These are phyloP conservation scores for Discoglossus pictus DNA, from an alignment of 2,797 vertebrate species.

Conservation along the genomic window DNA sequence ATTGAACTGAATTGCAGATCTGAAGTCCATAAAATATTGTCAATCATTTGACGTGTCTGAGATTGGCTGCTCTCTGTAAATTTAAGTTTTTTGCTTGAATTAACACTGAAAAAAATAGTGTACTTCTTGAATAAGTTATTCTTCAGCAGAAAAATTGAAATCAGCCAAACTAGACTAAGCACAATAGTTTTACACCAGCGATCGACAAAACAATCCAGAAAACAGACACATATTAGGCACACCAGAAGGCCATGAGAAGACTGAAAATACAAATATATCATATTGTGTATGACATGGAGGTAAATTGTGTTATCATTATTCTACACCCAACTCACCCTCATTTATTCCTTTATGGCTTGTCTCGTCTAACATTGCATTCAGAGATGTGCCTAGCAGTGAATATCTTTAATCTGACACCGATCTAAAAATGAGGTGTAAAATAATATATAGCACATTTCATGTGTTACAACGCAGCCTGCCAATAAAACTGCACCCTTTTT, in stretches of 20 bases:
- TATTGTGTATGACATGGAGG: not conserved
- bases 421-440: no score
- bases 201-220: constrained; percentile 28
- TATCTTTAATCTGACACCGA: no score
- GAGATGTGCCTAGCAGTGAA: no score
- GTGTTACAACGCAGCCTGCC: no score
- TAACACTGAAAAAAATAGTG: constrained; percentile 12
- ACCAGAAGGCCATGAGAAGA: constrained; percentile 3
- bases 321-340: not conserved
- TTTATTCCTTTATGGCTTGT: no score
- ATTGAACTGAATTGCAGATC: constrained; percentile 5
- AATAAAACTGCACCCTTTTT: no score
- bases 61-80: constrained; percentile 26
- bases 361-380: no score
- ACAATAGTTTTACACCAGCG: constrained; percentile 37
- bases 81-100: constrained; percentile 39
- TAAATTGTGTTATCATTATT: constrained; percentile 34
- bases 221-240: not conserved
- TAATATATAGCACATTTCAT: no score
- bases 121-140: constrained; percentile 33
- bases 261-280: constrained; percentile 32
- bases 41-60: constrained; percentile 26
- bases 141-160: constrained; percentile 26
- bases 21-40: constrained; percentile 27
- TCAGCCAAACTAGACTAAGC: constrained; percentile 29